These are phyloP conservation scores for Ascidia mentula DNA, from an alignment of 23 tunicate species.

Conservation along the genomic window DNA sequence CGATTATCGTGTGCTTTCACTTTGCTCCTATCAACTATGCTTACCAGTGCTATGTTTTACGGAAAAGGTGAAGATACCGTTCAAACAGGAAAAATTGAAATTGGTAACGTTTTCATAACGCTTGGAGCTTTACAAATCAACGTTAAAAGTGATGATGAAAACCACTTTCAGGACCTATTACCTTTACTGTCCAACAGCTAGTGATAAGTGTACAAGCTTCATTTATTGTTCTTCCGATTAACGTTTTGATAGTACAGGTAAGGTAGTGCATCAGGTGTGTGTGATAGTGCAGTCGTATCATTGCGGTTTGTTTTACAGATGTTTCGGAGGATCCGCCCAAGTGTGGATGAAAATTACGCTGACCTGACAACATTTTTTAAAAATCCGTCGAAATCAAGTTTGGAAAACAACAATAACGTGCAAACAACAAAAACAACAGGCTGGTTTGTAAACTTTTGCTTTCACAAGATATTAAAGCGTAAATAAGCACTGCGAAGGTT, in stretches of 20 bases:
- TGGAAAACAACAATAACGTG: slow-evolving; percentile 25
- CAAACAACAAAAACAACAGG: slow-evolving; percentile 18
- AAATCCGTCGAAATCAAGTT: slow-evolving; percentile 23
- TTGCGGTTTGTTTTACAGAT: slow-evolving; percentile 12
- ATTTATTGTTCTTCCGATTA: slow-evolving; percentile 64
- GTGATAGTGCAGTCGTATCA: neutral
- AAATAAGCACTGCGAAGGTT: neutral
- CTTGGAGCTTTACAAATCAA: neutral
- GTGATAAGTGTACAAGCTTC: slow-evolving; percentile 77
- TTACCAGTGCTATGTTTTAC: slow-evolving; percentile 82
- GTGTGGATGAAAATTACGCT: neutral
- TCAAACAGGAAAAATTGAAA: slow-evolving; percentile 63
- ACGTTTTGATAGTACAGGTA: slow-evolving; percentile 71
- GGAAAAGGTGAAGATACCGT: slow-evolving; percentile 48
- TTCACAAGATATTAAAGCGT: neutral
- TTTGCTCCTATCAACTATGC: slow-evolving; percentile 67
- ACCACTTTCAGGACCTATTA: slow-evolving; percentile 65
- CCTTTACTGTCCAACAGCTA: slow-evolving; percentile 66
- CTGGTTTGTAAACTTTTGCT: neutral
- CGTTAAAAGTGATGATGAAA: too few species aligned
- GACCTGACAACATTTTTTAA: slow-evolving; percentile 4
- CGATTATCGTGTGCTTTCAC: slow-evolving; percentile 65
- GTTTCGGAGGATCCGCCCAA: slow-evolving; percentile 52
- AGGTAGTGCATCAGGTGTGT: neutral
- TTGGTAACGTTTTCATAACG: slow-evolving; percentile 37